Conservation (phyloP, 2,888 invertebrate species). For the Coenonympha arcania region DNA sequence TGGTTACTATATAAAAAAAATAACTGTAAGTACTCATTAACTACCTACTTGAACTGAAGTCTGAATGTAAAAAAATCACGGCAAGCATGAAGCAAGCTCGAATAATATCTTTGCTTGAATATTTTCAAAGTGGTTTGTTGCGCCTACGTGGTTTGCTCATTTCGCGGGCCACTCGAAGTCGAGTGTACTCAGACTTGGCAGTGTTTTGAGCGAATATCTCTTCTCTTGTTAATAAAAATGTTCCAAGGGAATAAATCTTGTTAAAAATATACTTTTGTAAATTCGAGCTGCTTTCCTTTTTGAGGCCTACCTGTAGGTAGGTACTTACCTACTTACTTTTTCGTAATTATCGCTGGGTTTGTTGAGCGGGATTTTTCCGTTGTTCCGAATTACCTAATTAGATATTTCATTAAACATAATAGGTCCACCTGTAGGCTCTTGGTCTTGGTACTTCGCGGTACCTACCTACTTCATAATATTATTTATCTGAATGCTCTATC, state of each 20-base stretch:
- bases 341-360: background rate
- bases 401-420: no score
- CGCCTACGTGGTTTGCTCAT: conserved; percentile 68
- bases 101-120: conserved; percentile 31
- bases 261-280: background rate
- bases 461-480: no score
- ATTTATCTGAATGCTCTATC: no score
- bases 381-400: no score
- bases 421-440: no score
- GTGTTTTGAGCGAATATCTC: conserved; percentile 31
- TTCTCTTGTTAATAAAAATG: conserved; percentile 12
- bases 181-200: conserved; percentile 41
- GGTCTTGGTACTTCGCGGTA: no score
- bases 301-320: background rate
- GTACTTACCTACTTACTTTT: background rate
- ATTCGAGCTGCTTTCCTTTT: background rate
- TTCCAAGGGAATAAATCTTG: background rate
- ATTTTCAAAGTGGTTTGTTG: conserved; percentile 53
- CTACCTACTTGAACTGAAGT: no score
- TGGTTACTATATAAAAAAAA: no score
- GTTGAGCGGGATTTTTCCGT: no score
- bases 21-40: no score
- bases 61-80: conserved; percentile 11
- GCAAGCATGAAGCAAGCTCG: conserved; percentile 26
- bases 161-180: conserved; percentile 49